These are phyloP conservation scores for Apamea anceps DNA, from an alignment of 2,888 invertebrate genomes.

Conservation along the genomic window DNA sequence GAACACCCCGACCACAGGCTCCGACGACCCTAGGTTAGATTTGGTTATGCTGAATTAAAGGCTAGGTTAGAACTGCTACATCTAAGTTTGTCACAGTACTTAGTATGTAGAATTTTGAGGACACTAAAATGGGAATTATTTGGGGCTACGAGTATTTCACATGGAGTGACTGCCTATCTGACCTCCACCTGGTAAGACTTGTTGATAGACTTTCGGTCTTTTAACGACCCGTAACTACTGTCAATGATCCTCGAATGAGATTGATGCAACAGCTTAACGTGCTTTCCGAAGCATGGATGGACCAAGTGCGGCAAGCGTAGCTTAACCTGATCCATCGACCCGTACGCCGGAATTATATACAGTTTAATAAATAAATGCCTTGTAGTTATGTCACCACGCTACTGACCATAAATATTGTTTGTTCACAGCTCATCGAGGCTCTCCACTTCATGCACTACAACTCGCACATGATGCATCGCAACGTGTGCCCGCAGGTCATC, in stretches of 20 bases:
- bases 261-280: too few species aligned
- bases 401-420: slow-evolving; percentile 49
- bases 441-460: slow-evolving; percentile 97
- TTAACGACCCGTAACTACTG: too few species aligned
- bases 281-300: too few species aligned
- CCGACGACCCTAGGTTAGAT: too few species aligned
- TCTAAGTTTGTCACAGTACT: neutral
- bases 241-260: too few species aligned
- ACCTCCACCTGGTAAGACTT: too few species aligned
- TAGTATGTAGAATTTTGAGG: neutral
- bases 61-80: neutral
- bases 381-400: neutral
- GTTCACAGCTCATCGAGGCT: slow-evolving; percentile 96
- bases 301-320: too few species aligned
- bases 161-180: too few species aligned
- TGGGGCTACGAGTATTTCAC: neutral
- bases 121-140: neutral
- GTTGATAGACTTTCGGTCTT: too few species aligned
- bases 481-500: slow-evolving; percentile 98
- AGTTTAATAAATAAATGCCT: neutral
- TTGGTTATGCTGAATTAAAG: too few species aligned
- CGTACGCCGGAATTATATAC: neutral
- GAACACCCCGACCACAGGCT: neutral
- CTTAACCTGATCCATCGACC: too few species aligned
- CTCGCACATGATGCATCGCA: slow-evolving; percentile 96